Percentiles rank a stretch among this genome's conserved stretches.
Conservation (phyloP, 2,113 vertebrate species). For the Sclerurus mexicanus region DNA sequence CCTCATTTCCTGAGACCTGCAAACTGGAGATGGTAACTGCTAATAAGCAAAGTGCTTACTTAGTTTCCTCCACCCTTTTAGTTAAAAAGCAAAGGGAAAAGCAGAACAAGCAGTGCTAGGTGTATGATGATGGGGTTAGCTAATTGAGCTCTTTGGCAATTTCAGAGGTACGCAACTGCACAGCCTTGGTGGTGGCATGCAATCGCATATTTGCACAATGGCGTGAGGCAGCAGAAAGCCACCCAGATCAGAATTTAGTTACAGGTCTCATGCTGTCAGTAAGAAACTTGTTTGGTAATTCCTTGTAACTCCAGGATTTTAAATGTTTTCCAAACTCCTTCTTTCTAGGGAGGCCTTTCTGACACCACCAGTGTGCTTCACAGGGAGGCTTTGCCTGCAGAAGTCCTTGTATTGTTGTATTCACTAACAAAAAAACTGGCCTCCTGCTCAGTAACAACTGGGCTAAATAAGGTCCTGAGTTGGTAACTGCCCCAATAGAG, state of each 20-base stretch:
- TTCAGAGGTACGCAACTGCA: not conserved
- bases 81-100: conserved; percentile 5
- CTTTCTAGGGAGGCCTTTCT: not conserved
- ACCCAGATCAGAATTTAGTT: not conserved
- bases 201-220: not conserved
- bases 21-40: not conserved
- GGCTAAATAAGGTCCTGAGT: not conserved
- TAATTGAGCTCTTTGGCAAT: conserved; percentile 39
- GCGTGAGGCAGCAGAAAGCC: not conserved
- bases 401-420: not conserved
- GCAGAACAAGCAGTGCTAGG: not conserved
- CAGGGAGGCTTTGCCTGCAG: not conserved
- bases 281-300: not conserved
- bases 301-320: not conserved
- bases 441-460: not conserved
- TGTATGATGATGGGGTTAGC: not conserved
- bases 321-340: not conserved
- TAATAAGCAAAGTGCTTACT: not conserved
- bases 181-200: not conserved
- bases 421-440: not conserved
- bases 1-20: not conserved
- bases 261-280: not conserved
- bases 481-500: not conserved
- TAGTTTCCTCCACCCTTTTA: conserved; percentile 9
- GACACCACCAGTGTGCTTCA: not conserved